Base-by-base conservation (phyloP, 1,140 invertebrate genomes). In the Condylostylus longicornis region DNA sequence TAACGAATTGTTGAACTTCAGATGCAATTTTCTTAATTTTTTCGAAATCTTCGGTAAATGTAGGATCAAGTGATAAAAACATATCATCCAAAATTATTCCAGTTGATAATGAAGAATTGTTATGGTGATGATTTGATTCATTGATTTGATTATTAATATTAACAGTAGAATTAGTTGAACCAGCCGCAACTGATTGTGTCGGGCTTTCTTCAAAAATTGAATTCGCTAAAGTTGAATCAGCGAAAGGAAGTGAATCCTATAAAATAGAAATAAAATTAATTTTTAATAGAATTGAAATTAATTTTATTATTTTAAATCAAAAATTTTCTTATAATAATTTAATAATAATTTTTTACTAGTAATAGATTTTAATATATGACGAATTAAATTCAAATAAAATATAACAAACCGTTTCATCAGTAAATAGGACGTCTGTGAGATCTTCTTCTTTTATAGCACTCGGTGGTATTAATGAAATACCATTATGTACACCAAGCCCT, bases 21-120 rank as follows among this genome's bases (percentile, higher is more conserved):
- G 77, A 77, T 3, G 77, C 75, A 50, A 82, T 79, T 42, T 74
- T 67, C 50, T 77, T 79, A 33, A 79, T 63, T 48, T 79, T 79
- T 48, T 80, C 77, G 42, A 77, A 79, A 47, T 81, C 77, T 46
- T 77, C 75, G 9, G 74, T 70, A 46, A 75, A 79, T 17, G 66
- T 58, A 38, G 65, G 69, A 40, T 82, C 77, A 29, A 82, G 51
- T 4, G 77, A 78, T 21, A 82, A 56, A 30, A 82, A 54, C 40
- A 82, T 67, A 45, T 82, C 78, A 41, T 82, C 79, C 3, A 82
- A 75, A 35, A 58, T 48, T 3, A 67, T 63, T 34, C 63, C 66
- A 38, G 42, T 8, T 38, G 19, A 61, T 66, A 65, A 51, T 67
- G 54, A 41, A 63, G 47, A 64, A 68, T 58, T 44, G 63, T 52